Evolutionary conservation across 2,797 vertebrate genomes (phyloP).

Genomic region (Phataginus tetradactyla): DNA sequence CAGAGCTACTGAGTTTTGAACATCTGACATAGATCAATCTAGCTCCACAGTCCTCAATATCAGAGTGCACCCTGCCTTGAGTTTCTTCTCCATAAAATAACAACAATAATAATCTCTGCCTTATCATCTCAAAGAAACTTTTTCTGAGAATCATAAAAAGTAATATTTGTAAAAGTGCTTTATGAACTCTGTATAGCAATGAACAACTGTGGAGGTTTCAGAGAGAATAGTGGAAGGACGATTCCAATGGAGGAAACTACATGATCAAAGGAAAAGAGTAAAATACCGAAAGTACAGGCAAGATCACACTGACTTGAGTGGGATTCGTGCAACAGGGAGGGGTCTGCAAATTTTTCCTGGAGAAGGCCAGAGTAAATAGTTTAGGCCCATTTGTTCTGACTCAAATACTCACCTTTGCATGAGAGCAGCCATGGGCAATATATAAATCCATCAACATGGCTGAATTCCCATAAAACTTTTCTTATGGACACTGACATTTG

Average conservation of each 20-base stretch:
- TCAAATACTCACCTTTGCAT: not conserved
- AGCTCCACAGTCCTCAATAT: not conserved
- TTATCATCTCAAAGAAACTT: not conserved
- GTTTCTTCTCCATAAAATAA: not conserved
- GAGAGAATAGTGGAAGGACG: not conserved
- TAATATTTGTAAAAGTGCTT: not conserved
- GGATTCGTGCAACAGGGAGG: not conserved
- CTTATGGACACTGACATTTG: not conserved
- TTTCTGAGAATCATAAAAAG: slow-evolving; percentile 8
- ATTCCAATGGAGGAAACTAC: not conserved
- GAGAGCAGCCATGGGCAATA: not conserved
- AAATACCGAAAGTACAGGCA: not conserved
- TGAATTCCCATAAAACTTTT: slow-evolving; percentile 49
- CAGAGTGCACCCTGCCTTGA: not conserved
- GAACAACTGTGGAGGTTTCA: not conserved
- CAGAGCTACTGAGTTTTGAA: not conserved
- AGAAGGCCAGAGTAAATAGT: slow-evolving; percentile 23
- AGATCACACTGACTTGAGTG: not conserved
- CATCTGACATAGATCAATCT: not conserved
- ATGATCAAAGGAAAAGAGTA: not conserved
- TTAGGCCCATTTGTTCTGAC: slow-evolving; percentile 10
- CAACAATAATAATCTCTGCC: not conserved
- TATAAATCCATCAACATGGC: not conserved
- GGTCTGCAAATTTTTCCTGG: not conserved
- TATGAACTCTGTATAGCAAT: not conserved